These are phyloP conservation scores for Ophion ventricosus DNA, from an alignment of 2,888 invertebrate genomes.

Conservation along the genomic window DNA sequence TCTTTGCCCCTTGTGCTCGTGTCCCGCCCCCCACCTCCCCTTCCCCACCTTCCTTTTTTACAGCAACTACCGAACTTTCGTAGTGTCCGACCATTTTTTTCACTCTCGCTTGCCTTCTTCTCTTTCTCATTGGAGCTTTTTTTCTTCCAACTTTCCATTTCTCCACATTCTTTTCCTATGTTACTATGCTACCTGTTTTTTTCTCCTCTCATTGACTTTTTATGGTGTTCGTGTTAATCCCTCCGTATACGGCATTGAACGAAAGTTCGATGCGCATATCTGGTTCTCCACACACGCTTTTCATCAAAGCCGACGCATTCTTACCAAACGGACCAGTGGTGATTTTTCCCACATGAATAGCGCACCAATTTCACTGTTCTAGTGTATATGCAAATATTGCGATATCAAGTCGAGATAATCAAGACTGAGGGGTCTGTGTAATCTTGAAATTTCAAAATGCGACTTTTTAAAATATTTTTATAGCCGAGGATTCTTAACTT, in stretches of 20 bases:
- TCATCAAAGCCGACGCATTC: constrained; percentile 77
- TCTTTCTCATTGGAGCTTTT: constrained; percentile 22
- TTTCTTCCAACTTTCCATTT: constrained; percentile 16
- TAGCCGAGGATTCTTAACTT: too few species aligned
- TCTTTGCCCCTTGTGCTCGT: constrained; percentile 86
- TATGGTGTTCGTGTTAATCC: not conserved
- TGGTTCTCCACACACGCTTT: constrained; percentile 58
- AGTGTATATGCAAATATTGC: too few species aligned
- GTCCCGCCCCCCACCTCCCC: constrained; percentile 84
- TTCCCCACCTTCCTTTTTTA: constrained; percentile 74
- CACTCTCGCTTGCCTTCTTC: constrained; percentile 11
- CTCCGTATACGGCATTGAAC: not conserved
- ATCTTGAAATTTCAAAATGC: too few species aligned
- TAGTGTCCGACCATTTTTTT: constrained; percentile 31
- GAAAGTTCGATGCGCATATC: constrained; percentile 26
- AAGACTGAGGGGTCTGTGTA: too few species aligned
- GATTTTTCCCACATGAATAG: constrained; percentile 15
- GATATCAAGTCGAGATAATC: too few species aligned
- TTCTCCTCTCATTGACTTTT: constrained; percentile 11
- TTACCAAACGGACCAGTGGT: constrained; percentile 73
- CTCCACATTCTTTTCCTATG: too few species aligned
- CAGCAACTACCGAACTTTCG: constrained; percentile 43
- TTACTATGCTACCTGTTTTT: too few species aligned
- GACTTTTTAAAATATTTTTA: too few species aligned
- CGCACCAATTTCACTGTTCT: too few species aligned